These are phyloP conservation scores for Sphyrna mokarran DNA, from an alignment of 2,113 vertebrate genomes.

Conservation along the genomic window DNA sequence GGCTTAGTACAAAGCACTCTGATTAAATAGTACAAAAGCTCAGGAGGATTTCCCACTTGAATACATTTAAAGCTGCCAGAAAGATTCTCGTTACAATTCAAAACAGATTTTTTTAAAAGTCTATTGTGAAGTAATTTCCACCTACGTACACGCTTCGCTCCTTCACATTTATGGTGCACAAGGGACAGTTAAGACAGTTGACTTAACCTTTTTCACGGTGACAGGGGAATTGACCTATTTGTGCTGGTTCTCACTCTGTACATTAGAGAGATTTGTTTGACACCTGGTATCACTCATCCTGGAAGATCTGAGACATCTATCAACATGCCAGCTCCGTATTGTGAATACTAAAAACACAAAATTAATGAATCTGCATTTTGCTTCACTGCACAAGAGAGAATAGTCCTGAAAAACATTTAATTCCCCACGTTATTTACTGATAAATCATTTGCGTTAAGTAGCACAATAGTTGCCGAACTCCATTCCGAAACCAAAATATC, in stretches of 20 bases:
- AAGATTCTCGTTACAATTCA: slow-evolving; percentile 7
- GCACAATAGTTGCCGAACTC: background rate
- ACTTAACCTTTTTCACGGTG: slow-evolving; percentile 17
- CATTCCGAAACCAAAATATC: background rate
- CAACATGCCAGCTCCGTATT: background rate
- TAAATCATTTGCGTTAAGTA: background rate
- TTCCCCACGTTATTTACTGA: background rate
- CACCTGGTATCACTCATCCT: background rate
- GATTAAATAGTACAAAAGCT: slow-evolving; percentile 7
- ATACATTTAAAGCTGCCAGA: background rate
- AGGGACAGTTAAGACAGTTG: background rate
- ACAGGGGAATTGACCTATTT: background rate
- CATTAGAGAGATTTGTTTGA: slow-evolving; percentile 13
- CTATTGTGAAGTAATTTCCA: slow-evolving; percentile 20
- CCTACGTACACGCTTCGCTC: background rate
- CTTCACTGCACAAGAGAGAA: background rate
- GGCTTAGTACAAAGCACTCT: slow-evolving; percentile 14
- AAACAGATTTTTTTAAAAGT: background rate
- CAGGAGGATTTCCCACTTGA: background rate
- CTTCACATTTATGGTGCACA: background rate
- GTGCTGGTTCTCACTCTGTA: background rate
- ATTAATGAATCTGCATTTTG: background rate
- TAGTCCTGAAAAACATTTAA: background rate
- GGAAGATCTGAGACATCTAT: background rate
- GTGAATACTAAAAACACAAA: background rate